Evolutionary conservation across 2,888 invertebrate genomes (phyloP).

Genomic region (Cacoxenus indagator): DNA sequence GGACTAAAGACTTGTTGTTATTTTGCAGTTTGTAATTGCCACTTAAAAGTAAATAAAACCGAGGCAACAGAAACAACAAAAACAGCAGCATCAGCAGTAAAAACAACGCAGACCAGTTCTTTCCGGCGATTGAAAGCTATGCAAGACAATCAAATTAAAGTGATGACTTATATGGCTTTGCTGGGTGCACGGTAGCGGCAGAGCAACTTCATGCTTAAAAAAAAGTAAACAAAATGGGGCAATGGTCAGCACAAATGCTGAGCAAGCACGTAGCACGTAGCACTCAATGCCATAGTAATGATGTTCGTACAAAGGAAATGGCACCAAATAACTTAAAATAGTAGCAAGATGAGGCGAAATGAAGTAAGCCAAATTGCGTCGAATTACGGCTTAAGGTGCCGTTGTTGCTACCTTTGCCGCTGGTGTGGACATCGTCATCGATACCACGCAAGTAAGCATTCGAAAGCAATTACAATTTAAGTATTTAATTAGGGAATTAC

Average conservation of each 20-base stretch:
- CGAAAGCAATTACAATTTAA: constrained; percentile 64
- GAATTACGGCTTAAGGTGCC: constrained; percentile 30
- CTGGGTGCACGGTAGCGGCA: not conserved
- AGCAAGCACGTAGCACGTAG: not conserved
- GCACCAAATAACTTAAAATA: not conserved
- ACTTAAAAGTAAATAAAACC: constrained; percentile 62
- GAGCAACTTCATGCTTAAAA: not conserved
- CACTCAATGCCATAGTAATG: not conserved
- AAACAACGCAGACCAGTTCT: not conserved
- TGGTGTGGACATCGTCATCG: too few relatives aligned
- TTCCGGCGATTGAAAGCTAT: not conserved
- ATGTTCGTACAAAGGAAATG: not conserved
- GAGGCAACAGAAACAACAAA: constrained; percentile 29
- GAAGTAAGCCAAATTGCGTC: constrained; percentile 30
- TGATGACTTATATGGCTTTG: constrained; percentile 55
- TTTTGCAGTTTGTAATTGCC: constrained; percentile 62
- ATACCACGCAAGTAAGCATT: constrained; percentile 37
- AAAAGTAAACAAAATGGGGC: not conserved
- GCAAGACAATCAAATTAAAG: constrained; percentile 60
- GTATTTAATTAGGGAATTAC: constrained; percentile 63
- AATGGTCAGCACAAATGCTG: not conserved
- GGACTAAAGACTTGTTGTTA: constrained; percentile 28
- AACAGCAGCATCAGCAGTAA: constrained; percentile 10
- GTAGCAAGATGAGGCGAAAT: not conserved
- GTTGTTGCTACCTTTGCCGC: not conserved